A percentile compares a stretch with the other conserved stretches of the same genome.
These are phyloP conservation scores for Bombylius major DNA, from an alignment of 2,888 invertebrate genomes.

Conservation along the genomic window DNA sequence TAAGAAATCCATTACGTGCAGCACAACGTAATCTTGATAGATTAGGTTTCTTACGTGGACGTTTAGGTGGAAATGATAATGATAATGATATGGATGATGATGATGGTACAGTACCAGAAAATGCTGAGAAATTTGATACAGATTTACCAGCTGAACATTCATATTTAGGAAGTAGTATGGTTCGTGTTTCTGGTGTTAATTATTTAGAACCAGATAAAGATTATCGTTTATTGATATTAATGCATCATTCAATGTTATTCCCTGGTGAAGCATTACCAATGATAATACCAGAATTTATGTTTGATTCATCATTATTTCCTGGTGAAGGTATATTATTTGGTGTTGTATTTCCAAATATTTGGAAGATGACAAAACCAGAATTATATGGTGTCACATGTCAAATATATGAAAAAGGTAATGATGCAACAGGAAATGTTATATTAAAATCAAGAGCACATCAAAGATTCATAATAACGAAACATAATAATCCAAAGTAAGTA, in stretches of 20 bases:
- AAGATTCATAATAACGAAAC: constrained; percentile 43
- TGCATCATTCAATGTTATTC: constrained; percentile 51
- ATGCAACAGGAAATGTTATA: constrained; percentile 36
- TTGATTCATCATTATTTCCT: constrained; percentile 24
- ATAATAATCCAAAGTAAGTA: constrained; percentile 26
- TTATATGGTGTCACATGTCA: constrained; percentile 36
- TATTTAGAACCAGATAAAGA: constrained; percentile 44
- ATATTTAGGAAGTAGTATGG: constrained; percentile 37
- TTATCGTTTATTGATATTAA: constrained; percentile 44
- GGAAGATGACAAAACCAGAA: constrained; percentile 15
- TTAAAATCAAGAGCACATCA: constrained; percentile 66
- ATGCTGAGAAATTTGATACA: constrained; percentile 36
- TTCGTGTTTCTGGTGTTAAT: constrained; percentile 51
- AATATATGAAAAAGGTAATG: constrained; percentile 32
- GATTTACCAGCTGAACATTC: constrained; percentile 44
- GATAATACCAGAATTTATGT: constrained; percentile 39
- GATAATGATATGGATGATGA: background rate
- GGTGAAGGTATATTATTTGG: constrained; percentile 32
- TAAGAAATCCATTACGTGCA: constrained; percentile 6
- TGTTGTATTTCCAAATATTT: constrained; percentile 29
- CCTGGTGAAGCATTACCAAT: constrained; percentile 73
- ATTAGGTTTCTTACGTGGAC: background rate
- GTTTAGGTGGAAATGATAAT: background rate
- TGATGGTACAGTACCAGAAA: constrained; percentile 8
- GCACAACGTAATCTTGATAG: constrained; percentile 1